phyloP scores from a whole-genome alignment of 2,797 vertebrate species.

The Naso thynnoides region DNA sequence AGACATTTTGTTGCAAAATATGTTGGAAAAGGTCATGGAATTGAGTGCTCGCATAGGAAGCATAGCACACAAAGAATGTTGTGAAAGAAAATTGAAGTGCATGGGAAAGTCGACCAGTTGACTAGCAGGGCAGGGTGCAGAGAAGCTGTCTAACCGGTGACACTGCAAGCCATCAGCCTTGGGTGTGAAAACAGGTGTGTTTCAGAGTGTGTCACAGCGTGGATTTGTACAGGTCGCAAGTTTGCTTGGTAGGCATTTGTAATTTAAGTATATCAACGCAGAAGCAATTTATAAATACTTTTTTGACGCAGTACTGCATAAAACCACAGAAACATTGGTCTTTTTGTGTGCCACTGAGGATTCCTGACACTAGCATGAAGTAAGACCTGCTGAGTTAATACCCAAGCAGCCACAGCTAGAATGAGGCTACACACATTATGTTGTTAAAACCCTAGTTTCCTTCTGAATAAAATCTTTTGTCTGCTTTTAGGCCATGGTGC shows the following conservation, averaged over 20 bases:
- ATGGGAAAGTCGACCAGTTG: conserved; percentile 60
- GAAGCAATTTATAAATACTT: neutral
- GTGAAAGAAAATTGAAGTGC: conserved; percentile 29
- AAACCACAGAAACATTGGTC: neutral
- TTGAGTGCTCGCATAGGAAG: neutral
- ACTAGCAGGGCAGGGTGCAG: conserved; percentile 66
- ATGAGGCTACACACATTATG: conserved; percentile 24
- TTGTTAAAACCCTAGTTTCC: conserved; percentile 31
- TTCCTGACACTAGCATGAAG: conserved; percentile 29
- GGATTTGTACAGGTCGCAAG: conserved; percentile 36
- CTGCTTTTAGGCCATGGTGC: conserved; percentile 38
- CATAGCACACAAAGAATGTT: conserved; percentile 16
- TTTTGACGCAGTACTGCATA: neutral
- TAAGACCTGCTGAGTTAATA: conserved; percentile 50
- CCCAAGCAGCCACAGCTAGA: conserved; percentile 38
- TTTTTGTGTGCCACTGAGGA: conserved; percentile 27
- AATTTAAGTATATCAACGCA: conserved; percentile 14
- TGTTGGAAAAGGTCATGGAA: neutral
- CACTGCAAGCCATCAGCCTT: conserved; percentile 74
- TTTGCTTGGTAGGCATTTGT: conserved; percentile 18
- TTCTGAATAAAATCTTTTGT: conserved; percentile 73
- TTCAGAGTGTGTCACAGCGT: conserved; percentile 27
- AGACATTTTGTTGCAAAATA: neutral
- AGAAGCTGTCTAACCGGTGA: conserved; percentile 84
- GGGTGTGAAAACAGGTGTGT: conserved; percentile 74